Conservation (phyloP, 2,797 vertebrate species). For the Ptychobarbus kaznakovi region DNA sequence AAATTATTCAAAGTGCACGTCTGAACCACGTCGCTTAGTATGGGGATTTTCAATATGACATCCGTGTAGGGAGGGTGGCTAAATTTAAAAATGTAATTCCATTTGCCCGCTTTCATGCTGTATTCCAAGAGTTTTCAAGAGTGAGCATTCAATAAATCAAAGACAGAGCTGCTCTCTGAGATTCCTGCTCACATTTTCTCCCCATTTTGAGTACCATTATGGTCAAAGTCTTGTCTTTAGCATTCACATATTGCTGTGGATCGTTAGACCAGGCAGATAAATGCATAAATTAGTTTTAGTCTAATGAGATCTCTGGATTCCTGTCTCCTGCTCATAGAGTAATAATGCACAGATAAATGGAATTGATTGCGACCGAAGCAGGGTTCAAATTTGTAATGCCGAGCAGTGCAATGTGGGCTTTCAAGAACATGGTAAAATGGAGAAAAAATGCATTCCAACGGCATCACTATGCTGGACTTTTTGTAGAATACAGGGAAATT, state of each 20-base stretch:
- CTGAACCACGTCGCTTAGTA: constrained; percentile 18
- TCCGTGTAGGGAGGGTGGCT: constrained; percentile 27
- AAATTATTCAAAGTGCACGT: constrained; percentile 23
- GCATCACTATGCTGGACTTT: constrained; percentile 40
- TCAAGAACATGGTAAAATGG: constrained; percentile 42
- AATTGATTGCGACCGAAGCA: constrained; percentile 57
- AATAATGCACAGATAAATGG: constrained; percentile 57
- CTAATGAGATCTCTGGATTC: constrained; percentile 64
- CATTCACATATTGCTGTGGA: constrained; percentile 46
- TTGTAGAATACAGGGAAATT: constrained; percentile 45
- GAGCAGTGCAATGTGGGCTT: constrained; percentile 40
- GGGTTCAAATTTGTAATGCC: constrained; percentile 55
- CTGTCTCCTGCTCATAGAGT: constrained; percentile 46
- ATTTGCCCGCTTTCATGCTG: constrained; percentile 44
- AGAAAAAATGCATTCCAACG: constrained; percentile 54
- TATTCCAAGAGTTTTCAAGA: constrained; percentile 51
- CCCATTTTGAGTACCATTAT: constrained; percentile 30
- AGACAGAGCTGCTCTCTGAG: constrained; percentile 34
- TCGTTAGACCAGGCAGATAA: constrained; percentile 55
- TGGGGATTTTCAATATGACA: constrained; percentile 46
- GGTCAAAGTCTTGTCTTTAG: constrained; percentile 38
- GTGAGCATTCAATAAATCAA: constrained; percentile 61
- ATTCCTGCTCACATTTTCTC: constrained; percentile 23
- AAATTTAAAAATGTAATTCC: constrained; percentile 51
- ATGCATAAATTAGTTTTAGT: constrained; percentile 63